These are phyloP conservation scores for Globicephala melas DNA, from an alignment of 2,113 vertebrate genomes.

Conservation along the genomic window DNA sequence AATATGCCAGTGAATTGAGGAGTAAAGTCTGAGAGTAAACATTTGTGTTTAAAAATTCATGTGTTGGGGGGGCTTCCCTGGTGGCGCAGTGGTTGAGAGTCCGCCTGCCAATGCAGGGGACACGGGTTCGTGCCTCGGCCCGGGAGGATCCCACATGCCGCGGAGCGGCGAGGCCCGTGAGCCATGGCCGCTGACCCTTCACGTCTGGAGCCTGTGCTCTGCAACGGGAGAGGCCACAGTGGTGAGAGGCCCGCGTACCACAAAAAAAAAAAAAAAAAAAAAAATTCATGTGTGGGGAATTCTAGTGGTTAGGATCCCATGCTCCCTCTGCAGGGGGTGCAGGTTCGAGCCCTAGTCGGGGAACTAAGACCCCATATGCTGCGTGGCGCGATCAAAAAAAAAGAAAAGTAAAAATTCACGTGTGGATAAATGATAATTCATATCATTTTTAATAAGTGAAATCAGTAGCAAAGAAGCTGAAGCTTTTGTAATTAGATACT, in stretches of 20 bases:
- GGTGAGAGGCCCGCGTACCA: no score
- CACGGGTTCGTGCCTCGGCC: no score
- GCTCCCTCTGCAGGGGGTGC: neutral
- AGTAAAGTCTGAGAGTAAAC: neutral
- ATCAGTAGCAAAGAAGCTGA: neutral
- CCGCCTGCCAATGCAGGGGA: no score
- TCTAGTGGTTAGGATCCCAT: neutral
- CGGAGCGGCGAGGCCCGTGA: no score
- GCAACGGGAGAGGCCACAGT: no score
- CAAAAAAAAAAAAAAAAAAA: neutral
- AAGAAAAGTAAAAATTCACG: neutral
- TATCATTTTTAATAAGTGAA: neutral
- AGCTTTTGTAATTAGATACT: neutral
- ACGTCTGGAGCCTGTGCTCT: no score
- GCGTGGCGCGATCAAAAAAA: accelerated
- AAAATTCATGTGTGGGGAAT: neutral
- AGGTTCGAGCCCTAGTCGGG: neutral
- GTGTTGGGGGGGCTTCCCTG: neutral
- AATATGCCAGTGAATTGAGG: neutral
- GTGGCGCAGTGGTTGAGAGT: no score
- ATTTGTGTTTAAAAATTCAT: neutral
- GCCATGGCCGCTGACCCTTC: no score
- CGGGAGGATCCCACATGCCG: no score
- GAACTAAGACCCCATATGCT: neutral
- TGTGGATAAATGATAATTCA: neutral